Evolutionary conservation across 2,113 vertebrate species (phyloP).

Genomic region (Brachypteracias leptosomus): DNA sequence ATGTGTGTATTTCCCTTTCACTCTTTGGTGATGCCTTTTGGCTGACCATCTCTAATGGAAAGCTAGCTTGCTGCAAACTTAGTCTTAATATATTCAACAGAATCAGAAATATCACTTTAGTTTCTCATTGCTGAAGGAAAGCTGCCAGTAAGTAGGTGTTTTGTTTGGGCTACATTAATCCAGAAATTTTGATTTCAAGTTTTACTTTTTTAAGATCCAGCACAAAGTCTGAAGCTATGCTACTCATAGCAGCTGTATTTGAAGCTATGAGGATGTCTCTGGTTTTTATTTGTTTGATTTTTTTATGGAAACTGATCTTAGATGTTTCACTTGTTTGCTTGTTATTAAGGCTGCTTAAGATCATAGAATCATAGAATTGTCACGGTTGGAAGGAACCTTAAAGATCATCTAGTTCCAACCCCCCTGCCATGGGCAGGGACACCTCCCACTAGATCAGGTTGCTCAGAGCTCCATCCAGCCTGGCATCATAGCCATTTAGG

Average conservation of each 20-base stretch:
- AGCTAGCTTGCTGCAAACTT: not conserved
- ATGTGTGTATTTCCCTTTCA: not conserved
- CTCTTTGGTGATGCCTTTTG: not conserved
- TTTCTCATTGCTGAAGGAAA: not conserved
- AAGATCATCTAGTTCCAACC: no score
- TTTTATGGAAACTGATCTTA: not conserved
- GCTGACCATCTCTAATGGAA: not conserved
- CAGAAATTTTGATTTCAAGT: not conserved
- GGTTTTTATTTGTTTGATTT: not conserved
- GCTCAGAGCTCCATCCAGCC: no score
- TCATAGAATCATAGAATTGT: no score
- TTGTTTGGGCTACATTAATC: not conserved
- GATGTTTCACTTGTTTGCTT: not conserved
- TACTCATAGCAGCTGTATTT: not conserved
- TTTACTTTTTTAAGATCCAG: not conserved
- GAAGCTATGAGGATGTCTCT: not conserved
- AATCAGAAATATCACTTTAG: not conserved
- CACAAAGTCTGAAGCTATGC: not conserved
- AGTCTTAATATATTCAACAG: not conserved
- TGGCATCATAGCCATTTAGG: not conserved
- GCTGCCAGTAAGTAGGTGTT: not conserved
- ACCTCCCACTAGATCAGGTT: no score
- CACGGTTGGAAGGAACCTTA: no score
- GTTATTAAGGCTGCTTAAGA: rapidly evolving
- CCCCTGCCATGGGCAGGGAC: no score